Base-by-base conservation (phyloP, 2,888 invertebrate species). In the Troides aeacus region DNA sequence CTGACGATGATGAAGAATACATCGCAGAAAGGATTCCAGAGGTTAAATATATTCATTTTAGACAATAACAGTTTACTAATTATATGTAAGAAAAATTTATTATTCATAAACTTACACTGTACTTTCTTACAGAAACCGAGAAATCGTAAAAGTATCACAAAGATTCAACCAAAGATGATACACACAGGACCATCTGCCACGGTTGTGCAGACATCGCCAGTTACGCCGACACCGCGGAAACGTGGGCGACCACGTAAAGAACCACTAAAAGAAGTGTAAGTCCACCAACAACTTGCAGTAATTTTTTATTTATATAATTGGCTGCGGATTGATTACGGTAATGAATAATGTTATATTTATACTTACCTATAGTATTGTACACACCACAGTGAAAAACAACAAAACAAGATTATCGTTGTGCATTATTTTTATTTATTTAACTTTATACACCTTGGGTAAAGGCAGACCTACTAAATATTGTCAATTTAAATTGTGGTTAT, bases 231-330 rank as follows among this genome's bases (percentile, higher is more conserved):
- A n/a, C 75, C 78, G 1, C 77, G 85, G 68, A 91, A 90, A 72
- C 81, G 90, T 0, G 91, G 91, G 0, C 83, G 91, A 0, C 91
- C 91, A 53, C 83, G 90, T 73, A 90, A 90, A 73, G 86, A 84
- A 0, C 72, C 71, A 7, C 68, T 68, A 1, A 75, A 77, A 58
- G 79, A 78, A 71, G 73, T 82, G 85, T 87, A 59, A 80, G 85
- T 81, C 42, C 17, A 50, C 50, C 3, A 5, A 17, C 4, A 15
- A 17, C 2, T 2, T 50, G 12, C 2, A 15, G 46, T 46, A 46
- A 46, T 46, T 46, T 46, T 46, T 12, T 46, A 46, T 30, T 30
- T 30, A 30, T 30, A 3, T 30, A 5, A 30, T 30, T 30, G 30
- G 30, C 30, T 30, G 30, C 30, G 30, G 30, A 30, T 30, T 30